Conservation (phyloP, 2,797 vertebrate genomes). For the Gambusia yucatana region DNA sequence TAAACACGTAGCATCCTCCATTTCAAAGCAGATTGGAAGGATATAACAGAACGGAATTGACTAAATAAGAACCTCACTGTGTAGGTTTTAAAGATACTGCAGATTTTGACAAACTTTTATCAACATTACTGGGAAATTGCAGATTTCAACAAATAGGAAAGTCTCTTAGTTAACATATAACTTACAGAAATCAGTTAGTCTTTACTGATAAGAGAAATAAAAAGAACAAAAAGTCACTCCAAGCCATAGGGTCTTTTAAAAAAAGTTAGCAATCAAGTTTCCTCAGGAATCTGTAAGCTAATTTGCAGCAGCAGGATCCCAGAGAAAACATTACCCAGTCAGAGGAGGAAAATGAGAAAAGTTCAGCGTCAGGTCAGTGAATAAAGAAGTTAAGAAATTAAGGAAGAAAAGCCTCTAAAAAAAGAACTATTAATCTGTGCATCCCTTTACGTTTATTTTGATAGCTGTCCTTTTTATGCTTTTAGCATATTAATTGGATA, state of each 20-base stretch:
- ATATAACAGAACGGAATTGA: slow-evolving; percentile 35
- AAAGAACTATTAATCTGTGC: background rate
- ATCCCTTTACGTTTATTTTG: background rate
- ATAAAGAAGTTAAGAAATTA: slow-evolving; percentile 1
- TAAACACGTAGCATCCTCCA: slow-evolving; percentile 39
- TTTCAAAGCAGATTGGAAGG: slow-evolving; percentile 54
- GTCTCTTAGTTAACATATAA: background rate
- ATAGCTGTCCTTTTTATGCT: slow-evolving; percentile 2
- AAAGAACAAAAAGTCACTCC: background rate
- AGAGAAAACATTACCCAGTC: background rate
- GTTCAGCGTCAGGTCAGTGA: background rate
- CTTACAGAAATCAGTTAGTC: background rate
- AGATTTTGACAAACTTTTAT: background rate
- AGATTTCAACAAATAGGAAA: background rate
- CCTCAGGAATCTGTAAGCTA: background rate
- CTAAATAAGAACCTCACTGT: slow-evolving; percentile 11
- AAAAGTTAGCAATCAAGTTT: background rate
- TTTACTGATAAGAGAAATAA: background rate
- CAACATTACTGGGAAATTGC: background rate
- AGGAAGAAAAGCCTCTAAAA: background rate
- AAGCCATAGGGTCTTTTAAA: background rate
- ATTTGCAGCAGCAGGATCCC: background rate
- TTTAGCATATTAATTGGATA: background rate
- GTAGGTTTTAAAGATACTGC: background rate
- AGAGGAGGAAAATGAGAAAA: background rate